A percentile compares a stretch with the other conserved stretches of the same genome.
phyloP scores from a whole-genome alignment of 2,797 vertebrate species.

The Squalus acanthias region DNA sequence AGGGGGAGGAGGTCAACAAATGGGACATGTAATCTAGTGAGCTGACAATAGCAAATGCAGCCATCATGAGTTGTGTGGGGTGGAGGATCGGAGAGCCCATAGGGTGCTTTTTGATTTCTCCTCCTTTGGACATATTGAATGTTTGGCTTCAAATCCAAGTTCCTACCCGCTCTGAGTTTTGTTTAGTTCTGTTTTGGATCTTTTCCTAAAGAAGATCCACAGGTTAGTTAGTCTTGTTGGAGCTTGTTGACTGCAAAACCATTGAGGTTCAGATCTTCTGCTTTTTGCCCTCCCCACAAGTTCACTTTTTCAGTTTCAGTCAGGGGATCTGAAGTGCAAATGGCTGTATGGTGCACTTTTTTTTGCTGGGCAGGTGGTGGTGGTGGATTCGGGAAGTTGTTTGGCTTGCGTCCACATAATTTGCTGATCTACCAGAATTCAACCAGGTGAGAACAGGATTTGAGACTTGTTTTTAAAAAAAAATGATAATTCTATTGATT shows the following conservation, averaged over 20 bases:
- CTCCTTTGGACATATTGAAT: neutral
- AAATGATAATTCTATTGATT: neutral
- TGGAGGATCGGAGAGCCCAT: neutral
- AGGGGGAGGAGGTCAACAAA: neutral
- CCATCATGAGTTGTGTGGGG: too few species aligned
- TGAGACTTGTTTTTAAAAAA: neutral
- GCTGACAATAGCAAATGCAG: neutral
- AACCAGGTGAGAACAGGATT: neutral
- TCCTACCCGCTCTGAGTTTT: neutral
- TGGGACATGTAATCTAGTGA: neutral
- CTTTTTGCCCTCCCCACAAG: neutral
- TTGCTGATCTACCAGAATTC: neutral
- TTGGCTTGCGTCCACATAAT: neutral
- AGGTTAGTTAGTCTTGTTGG: neutral
- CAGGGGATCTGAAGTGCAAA: neutral
- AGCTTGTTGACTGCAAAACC: neutral
- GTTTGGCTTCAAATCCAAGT: neutral
- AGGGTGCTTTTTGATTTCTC: neutral
- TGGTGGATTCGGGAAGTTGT: neutral
- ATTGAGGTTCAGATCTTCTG: neutral
- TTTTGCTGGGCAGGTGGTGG: neutral
- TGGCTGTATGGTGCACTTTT: neutral
- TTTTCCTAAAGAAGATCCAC: neutral
- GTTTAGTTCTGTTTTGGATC: neutral
- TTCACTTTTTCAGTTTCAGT: conserved; percentile 17